Evolutionary conservation across 2,888 invertebrate species (phyloP).

Genomic region (Cantharis rufa): DNA sequence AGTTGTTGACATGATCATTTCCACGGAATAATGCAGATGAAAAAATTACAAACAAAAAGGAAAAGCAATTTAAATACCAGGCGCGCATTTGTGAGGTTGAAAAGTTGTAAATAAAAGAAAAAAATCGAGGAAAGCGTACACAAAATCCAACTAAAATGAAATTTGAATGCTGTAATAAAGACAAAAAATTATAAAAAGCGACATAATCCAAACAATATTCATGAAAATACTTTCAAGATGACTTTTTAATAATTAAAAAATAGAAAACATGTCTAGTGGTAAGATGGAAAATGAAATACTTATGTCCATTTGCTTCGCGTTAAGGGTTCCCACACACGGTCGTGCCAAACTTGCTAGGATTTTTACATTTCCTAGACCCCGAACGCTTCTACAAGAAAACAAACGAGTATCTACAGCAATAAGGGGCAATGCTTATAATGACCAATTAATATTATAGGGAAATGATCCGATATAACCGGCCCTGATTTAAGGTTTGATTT

Average conservation of each 20-base stretch:
- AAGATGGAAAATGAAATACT: not conserved
- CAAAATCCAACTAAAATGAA: not conserved
- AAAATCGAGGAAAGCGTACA: not conserved
- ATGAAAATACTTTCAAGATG: not conserved
- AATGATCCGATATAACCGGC: no score
- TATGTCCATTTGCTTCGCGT: not conserved
- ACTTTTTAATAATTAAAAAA: not conserved
- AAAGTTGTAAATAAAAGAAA: constrained; percentile 1
- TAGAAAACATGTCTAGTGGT: not conserved
- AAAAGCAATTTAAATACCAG: constrained; percentile 3
- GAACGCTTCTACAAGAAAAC: no score
- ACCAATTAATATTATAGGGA: no score
- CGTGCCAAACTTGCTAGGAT: no score
- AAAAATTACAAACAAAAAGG: constrained; percentile 1
- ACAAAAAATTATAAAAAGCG: not conserved
- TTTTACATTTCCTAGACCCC: no score
- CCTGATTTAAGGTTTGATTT: no score
- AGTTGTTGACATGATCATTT: not conserved
- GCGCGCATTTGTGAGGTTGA: not conserved
- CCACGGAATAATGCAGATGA: not conserved
- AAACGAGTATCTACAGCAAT: no score
- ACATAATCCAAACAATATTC: not conserved
- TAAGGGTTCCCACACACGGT: not conserved
- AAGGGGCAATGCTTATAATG: no score
- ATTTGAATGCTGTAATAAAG: not conserved